A percentile compares a stretch with the other conserved stretches of the same genome.
Conservation (phyloP, 2,797 vertebrate genomes). For the Picus viridis region DNA sequence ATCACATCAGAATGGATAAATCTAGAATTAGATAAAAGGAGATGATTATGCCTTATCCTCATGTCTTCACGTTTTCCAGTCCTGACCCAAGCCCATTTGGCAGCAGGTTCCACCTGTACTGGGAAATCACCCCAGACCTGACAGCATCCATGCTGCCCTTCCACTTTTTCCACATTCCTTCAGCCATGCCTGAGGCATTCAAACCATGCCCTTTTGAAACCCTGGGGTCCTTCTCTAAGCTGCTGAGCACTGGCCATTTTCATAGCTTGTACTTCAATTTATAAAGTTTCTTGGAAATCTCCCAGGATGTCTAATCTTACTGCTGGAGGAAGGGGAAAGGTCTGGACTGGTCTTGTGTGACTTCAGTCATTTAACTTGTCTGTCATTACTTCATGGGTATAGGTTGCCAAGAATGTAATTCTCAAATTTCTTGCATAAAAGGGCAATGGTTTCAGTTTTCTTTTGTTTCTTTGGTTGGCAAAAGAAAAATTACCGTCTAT, state of each 20-base stretch:
- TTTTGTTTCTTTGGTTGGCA: conserved; percentile 33
- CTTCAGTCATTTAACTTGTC: conserved; percentile 58
- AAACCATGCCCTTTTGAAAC: not conserved
- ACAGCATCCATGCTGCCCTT: not conserved
- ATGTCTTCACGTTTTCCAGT: not conserved
- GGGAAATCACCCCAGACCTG: not conserved
- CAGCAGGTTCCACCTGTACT: not conserved
- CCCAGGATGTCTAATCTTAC: conserved; percentile 16
- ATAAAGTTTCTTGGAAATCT: conserved; percentile 23
- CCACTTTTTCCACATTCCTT: not conserved
- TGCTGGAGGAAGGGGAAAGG: not conserved
- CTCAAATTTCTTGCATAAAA: conserved; percentile 8
- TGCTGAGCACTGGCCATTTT: not conserved
- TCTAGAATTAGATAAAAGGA: not conserved
- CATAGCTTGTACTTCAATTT: not conserved
- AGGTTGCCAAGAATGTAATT: conserved; percentile 42
- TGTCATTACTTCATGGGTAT: conserved; percentile 46
- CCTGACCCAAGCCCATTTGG: not conserved
- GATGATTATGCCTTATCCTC: not conserved
- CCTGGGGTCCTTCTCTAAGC: not conserved
- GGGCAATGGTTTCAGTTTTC: not conserved
- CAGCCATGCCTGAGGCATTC: not conserved
- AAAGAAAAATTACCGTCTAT: not conserved
- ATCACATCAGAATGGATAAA: not conserved
- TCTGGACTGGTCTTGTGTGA: conserved; percentile 39